Conservation (phyloP, 2,888 invertebrate species). For the Hyposoter dolosus region DNA sequence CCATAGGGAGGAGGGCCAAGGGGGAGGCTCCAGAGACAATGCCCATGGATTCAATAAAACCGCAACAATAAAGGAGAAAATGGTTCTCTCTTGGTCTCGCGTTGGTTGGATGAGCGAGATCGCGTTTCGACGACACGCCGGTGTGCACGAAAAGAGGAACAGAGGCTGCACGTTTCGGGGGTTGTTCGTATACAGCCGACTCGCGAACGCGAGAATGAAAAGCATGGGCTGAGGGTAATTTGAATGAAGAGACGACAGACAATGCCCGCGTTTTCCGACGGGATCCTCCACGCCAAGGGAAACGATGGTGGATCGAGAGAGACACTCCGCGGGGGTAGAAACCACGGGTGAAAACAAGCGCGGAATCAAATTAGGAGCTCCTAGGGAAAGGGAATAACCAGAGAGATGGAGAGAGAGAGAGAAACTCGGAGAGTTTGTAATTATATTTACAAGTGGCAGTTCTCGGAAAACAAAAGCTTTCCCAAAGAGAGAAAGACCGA, state of each 20-base stretch:
- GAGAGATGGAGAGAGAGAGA: neutral
- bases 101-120: conserved; percentile 53
- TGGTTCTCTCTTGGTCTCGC: conserved; percentile 59
- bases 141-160: conserved; percentile 52
- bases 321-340: conserved; percentile 41
- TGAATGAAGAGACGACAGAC: conserved; percentile 84
- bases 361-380: conserved; percentile 83
- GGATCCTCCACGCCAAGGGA: conserved; percentile 63
- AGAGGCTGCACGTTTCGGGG: conserved; percentile 50
- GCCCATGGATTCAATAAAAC: conserved; percentile 83
- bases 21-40: conserved; percentile 77
- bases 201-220: conserved; percentile 76
- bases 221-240: conserved; percentile 81
- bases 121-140: conserved; percentile 59
- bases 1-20: neutral
- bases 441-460: conserved; percentile 85
- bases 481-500: conserved; percentile 56
- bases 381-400: conserved; percentile 62
- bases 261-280: conserved; percentile 77
- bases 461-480: conserved; percentile 81
- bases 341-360: conserved; percentile 83
- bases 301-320: conserved; percentile 54
- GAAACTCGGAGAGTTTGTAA: conserved; percentile 77
- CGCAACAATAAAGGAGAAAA: conserved; percentile 83
- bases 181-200: conserved; percentile 57